Conservation (phyloP, 2,113 vertebrate species). For the Talpa occidentalis region DNA sequence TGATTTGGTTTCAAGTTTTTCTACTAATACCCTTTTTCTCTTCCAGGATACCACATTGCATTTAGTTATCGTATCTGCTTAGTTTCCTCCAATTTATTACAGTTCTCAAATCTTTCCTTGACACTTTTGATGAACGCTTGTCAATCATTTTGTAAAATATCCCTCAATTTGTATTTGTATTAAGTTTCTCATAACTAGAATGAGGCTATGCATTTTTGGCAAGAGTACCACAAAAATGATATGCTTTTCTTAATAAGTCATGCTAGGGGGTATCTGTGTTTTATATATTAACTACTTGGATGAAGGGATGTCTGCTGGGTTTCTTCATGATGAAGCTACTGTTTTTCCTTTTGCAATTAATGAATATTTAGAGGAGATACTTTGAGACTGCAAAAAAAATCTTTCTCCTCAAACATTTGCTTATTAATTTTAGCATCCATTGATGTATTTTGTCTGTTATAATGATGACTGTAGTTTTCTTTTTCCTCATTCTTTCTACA, state of each 20-base stretch:
- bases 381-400: too few species aligned
- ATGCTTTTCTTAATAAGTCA: neutral
- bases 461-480: neutral
- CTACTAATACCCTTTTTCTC: neutral
- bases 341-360: slow-evolving; percentile 14
- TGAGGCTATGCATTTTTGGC: slow-evolving; percentile 6
- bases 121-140: neutral
- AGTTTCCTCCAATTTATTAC: neutral
- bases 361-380: neutral
- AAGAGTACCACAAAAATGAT: neutral
- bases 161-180: neutral
- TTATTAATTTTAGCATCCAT: neutral
- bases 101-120: neutral
- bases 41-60: too few species aligned
- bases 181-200: neutral
- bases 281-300: neutral
- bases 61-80: neutral
- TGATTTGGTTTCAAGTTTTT: neutral
- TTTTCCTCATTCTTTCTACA: too few species aligned
- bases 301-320: neutral
- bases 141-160: neutral
- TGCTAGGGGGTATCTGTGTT: neutral
- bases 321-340: neutral
- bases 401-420: neutral
- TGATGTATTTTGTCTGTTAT: neutral